phyloP scores from a whole-genome alignment of 2,113 vertebrate species.

The Proteles cristata region DNA sequence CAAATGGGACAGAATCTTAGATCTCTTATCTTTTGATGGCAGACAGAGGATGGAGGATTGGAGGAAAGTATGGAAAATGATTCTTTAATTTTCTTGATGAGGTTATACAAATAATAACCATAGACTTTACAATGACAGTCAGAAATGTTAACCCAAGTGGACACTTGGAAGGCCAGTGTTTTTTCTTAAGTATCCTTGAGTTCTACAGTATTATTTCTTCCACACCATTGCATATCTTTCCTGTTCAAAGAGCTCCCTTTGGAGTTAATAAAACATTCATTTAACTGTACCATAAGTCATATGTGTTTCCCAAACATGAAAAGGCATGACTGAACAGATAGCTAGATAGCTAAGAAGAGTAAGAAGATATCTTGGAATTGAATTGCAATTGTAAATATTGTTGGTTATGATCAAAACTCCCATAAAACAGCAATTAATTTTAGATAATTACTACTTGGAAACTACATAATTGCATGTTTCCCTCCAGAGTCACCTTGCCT shows the following conservation, averaged over 20 bases:
- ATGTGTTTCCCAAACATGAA: constrained; percentile 44
- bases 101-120: constrained; percentile 59
- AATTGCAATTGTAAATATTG: constrained; percentile 77
- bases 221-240: constrained; percentile 45
- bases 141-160: constrained; percentile 64
- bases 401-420: constrained; percentile 73
- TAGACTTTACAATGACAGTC: constrained; percentile 61
- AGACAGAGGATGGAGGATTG: constrained; percentile 49
- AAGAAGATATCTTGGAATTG: constrained; percentile 62
- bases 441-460: constrained; percentile 77
- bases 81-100: constrained; percentile 62
- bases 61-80: constrained; percentile 69
- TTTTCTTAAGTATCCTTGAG: constrained; percentile 34
- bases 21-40: constrained; percentile 76
- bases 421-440: constrained; percentile 79
- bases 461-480: constrained; percentile 79
- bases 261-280: constrained; percentile 62
- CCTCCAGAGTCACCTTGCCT: constrained; percentile 76
- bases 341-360: constrained; percentile 21
- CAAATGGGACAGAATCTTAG: constrained; percentile 69
- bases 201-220: constrained; percentile 59
- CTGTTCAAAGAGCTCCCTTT: constrained; percentile 51
- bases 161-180: constrained; percentile 13
- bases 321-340: constrained; percentile 45
- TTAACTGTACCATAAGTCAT: constrained; percentile 44